Base-by-base conservation (phyloP, 2,888 invertebrate species). In the Ypsolopha sequella region DNA sequence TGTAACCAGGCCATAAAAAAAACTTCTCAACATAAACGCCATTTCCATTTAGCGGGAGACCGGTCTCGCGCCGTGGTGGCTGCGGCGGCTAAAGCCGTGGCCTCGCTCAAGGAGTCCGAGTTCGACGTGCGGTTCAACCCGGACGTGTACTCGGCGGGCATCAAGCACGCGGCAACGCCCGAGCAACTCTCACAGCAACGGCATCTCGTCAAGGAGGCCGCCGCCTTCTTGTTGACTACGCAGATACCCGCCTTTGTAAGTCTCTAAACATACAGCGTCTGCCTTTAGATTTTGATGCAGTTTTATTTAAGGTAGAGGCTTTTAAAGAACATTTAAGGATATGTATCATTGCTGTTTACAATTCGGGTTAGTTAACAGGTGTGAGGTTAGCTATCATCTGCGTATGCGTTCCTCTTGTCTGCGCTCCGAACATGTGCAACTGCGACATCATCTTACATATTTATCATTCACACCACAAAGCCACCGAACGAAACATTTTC, bases 101-200 rank as follows among this genome's bases (percentile, higher is more conserved):
- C 96, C 0, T 99, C 98, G 0, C 89, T 99, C 6, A 95, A 96
- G 75, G 97, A 98, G 61, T 93, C 95, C 0, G 98, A 98, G 78
- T 98, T 99, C 79, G 97, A 97, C 74, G 95, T 99, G 58, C 91
- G 97, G 55, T 99, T 99, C 85, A 99, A 99, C 87, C 98, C 99
- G 0, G 99, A 99, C 82, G 97, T 98, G 55, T 99, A 95, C 84
- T 98, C 98, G 8, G 95, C 95, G 0, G 96, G 96, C 51, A 98
- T 99, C 54, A 90, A 89, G 53, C 98, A 98, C 84, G 86, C 91
- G 14, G 90, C 92, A 67, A 74, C 91, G 59, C 87, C 90, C 52
- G 89, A 91, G 61, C 89, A 89, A 41, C 84, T 97, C 51, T 89
- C 91, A 57, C 93, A 93, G 69, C 97, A 99, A 75, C 90, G 95